Evolutionary conservation across 2,113 vertebrate genomes (phyloP).

Genomic region (Synodontis membranacea): DNA sequence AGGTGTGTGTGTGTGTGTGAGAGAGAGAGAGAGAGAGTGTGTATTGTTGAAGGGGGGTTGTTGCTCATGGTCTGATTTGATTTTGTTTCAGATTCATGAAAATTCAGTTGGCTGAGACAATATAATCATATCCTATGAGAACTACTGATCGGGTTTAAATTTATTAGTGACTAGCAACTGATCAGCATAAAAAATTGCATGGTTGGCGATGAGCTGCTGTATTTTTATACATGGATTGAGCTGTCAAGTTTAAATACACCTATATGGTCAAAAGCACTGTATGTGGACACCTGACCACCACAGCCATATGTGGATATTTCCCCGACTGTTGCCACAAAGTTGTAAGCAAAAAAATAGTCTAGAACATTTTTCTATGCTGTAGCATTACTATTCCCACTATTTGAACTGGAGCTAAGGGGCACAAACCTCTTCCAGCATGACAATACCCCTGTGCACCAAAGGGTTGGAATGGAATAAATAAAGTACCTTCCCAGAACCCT

Average conservation of each 20-base stretch:
- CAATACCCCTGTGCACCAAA: not conserved
- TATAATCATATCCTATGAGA: not conserved
- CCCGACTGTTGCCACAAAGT: not conserved
- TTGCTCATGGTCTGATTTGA: not conserved
- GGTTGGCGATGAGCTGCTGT: not conserved
- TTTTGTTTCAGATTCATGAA: not conserved
- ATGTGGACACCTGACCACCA: not conserved
- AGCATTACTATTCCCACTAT: not conserved
- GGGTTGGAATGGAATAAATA: not conserved
- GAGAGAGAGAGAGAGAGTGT: not conserved
- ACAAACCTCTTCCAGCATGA: not conserved
- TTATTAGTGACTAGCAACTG: not conserved
- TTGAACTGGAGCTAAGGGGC: not conserved
- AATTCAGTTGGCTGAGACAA: constrained; percentile 1
- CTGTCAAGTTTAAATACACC: not conserved
- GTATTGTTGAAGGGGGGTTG: not conserved
- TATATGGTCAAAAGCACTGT: not conserved
- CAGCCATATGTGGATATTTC: not conserved
- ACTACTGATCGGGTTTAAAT: not conserved
- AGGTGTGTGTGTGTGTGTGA: too few relatives aligned
- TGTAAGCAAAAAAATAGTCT: not conserved
- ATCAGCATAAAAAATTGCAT: not conserved
- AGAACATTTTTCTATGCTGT: not conserved
- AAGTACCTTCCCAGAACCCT: not conserved
- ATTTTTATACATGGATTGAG: not conserved